Conservation (phyloP, 2,113 vertebrate species). For the Cygnus buccinator region DNA sequence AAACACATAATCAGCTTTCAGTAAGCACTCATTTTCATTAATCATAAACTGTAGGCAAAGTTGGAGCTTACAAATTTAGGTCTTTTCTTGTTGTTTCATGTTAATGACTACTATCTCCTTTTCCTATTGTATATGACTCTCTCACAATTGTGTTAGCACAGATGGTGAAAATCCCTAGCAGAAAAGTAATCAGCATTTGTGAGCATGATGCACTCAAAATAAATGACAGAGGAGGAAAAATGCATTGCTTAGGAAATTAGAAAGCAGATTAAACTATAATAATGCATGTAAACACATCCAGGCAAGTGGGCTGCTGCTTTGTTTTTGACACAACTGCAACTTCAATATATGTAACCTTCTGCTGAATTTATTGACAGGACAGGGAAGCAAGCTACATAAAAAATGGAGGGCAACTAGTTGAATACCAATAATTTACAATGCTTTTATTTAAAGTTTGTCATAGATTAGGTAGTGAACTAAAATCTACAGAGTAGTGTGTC, state of each 20-base stretch:
- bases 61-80: conserved; percentile 68
- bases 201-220: conserved; percentile 60
- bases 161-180: conserved; percentile 68
- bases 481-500: not conserved
- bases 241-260: conserved; percentile 41
- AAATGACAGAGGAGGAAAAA: conserved; percentile 48
- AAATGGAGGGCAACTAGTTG: not conserved
- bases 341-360: not conserved
- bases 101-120: conserved; percentile 69
- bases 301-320: conserved; percentile 8
- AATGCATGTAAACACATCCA: conserved; percentile 15
- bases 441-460: not conserved
- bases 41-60: conserved; percentile 74
- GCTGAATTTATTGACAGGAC: not conserved
- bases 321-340: not conserved
- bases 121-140: conserved; percentile 55
- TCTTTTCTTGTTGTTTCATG: conserved; percentile 70
- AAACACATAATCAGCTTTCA: conserved; percentile 74
- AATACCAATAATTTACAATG: not conserved
- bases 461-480: not conserved
- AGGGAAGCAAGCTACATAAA: conserved; percentile 2
- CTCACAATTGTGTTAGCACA: conserved; percentile 64
- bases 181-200: conserved; percentile 66
- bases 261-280: conserved; percentile 52
- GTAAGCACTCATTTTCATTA: conserved; percentile 70